A percentile compares a stretch with the other conserved stretches of the same genome.
These are phyloP conservation scores for Microctenopoma lineatum DNA, from an alignment of 2,797 vertebrate genomes.

Conservation along the genomic window DNA sequence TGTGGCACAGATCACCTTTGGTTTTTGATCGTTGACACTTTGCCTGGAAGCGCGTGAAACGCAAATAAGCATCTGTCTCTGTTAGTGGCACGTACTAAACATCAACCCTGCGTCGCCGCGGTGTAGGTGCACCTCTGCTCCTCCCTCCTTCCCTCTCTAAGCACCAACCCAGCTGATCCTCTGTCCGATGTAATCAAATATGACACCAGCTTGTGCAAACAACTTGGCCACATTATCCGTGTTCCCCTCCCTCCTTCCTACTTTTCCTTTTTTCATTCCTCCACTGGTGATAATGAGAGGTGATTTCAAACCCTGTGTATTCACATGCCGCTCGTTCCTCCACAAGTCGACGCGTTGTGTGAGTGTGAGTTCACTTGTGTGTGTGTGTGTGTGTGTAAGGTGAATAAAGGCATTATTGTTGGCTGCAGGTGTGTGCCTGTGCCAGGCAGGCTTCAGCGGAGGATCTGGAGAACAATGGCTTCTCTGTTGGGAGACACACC, in stretches of 20 bases:
- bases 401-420: constrained; percentile 79
- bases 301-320: constrained; percentile 47
- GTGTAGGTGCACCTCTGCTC: constrained; percentile 24
- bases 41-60: constrained; percentile 43
- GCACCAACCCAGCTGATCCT: constrained; percentile 47
- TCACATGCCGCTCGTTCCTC: constrained; percentile 44
- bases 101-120: constrained; percentile 21
- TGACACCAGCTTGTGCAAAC: constrained; percentile 68
- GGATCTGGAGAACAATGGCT: constrained; percentile 79
- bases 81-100: constrained; percentile 30
- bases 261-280: constrained; percentile 40
- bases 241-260: constrained; percentile 19
- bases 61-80: constrained; percentile 40
- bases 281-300: constrained; percentile 57
- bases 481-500: constrained; percentile 81
- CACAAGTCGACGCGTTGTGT: constrained; percentile 24
- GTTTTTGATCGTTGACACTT: constrained; percentile 49
- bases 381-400: constrained; percentile 40
- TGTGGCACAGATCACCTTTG: constrained; percentile 56
- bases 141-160: constrained; percentile 10
- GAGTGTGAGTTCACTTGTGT: neutral
- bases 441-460: constrained; percentile 70
- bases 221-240: constrained; percentile 43
- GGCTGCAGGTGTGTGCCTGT: constrained; percentile 85
- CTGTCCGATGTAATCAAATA: constrained; percentile 62